Percentiles rank a stretch among this genome's conserved stretches.
phyloP scores from a whole-genome alignment of 2,113 vertebrate genomes.

The Tapirus terrestris region DNA sequence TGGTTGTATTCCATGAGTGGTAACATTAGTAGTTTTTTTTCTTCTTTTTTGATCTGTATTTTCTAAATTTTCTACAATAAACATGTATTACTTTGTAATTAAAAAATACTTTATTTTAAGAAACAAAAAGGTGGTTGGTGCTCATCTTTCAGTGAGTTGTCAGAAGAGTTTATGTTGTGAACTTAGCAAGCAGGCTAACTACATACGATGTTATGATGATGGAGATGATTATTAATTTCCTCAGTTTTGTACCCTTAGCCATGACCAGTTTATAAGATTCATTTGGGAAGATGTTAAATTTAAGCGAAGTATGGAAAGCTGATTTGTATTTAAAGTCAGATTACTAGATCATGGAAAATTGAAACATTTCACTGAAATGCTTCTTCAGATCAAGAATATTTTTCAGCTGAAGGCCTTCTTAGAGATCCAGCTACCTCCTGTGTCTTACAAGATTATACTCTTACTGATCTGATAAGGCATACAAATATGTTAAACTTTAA shows the following conservation, averaged over 20 bases:
- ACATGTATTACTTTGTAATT: neutral
- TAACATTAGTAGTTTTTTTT: neutral
- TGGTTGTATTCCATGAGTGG: neutral
- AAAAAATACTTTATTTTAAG: neutral
- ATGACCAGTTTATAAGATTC: neutral
- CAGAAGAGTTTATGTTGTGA: neutral
- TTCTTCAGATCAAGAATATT: neutral
- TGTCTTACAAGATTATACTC: neutral
- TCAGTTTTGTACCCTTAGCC: neutral
- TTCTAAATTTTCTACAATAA: neutral
- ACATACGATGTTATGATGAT: neutral
- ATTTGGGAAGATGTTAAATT: neutral
- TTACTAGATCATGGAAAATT: neutral
- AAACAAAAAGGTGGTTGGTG: neutral
- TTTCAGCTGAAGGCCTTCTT: neutral
- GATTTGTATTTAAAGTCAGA: conserved; percentile 4
- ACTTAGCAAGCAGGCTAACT: neutral
- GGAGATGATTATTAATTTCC: neutral
- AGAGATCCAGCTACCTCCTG: neutral
- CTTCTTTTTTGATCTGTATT: neutral
- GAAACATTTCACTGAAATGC: neutral
- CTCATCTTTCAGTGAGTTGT: neutral
- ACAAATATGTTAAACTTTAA: neutral
- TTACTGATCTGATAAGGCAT: neutral
- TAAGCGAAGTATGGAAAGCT: neutral